phyloP scores from a whole-genome alignment of 2,113 vertebrate genomes.

The Hylia prasina region DNA sequence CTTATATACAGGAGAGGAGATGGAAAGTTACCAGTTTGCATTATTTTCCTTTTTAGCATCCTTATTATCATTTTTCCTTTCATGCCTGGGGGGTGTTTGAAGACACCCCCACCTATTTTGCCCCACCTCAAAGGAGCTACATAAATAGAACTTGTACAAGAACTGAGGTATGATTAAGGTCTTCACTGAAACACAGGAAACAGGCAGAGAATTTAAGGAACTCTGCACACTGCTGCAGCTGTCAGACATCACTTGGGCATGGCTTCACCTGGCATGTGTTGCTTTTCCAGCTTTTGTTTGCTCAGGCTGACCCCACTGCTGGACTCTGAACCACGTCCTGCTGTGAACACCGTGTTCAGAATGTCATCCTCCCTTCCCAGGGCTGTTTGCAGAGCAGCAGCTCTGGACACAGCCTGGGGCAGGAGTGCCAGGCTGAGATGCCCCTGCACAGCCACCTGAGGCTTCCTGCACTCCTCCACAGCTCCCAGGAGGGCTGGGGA shows the following conservation, averaged over 20 bases:
- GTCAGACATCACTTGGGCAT: background rate
- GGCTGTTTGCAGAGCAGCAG: background rate
- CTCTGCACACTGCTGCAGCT: background rate
- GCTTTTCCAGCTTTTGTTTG: background rate
- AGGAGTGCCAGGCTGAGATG: background rate
- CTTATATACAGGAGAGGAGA: background rate
- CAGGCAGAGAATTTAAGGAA: background rate
- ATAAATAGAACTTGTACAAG: background rate
- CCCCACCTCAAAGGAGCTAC: background rate
- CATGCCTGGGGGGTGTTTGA: background rate
- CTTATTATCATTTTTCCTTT: background rate
- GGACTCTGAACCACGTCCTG: background rate
- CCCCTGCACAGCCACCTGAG: background rate
- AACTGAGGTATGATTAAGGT: background rate
- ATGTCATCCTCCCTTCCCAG: background rate
- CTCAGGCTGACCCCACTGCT: background rate
- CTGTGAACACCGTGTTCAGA: background rate
- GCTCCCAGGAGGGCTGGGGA: background rate
- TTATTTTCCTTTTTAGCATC: background rate
- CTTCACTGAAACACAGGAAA: background rate
- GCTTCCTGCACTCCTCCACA: background rate
- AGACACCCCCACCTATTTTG: background rate
- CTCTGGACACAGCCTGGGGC: background rate
- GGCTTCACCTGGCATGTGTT: accelerated
- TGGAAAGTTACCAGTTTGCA: background rate